phyloP scores from a whole-genome alignment of 2,113 vertebrate species.

The Toxostoma redivivum region DNA sequence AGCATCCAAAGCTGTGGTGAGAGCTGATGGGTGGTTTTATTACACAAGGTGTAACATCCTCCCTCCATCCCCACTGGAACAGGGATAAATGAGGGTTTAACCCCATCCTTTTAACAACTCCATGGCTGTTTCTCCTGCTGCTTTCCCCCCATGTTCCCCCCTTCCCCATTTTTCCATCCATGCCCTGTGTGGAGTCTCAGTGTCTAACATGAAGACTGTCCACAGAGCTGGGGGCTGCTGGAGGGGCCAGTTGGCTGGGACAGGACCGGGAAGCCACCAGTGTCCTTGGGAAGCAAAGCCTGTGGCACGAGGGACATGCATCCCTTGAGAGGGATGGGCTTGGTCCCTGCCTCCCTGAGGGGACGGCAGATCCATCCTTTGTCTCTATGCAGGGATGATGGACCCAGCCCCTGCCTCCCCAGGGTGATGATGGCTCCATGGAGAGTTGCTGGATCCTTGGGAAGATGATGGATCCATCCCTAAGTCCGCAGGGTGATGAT shows the following conservation, averaged over 20 bases:
- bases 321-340: neutral
- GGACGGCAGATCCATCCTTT: neutral
- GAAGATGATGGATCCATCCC: neutral
- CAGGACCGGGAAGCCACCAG: fast-evolving
- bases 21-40: neutral
- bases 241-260: neutral
- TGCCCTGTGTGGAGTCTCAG: neutral
- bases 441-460: neutral
- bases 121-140: neutral
- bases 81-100: neutral
- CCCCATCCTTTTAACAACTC: neutral
- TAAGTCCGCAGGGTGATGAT: neutral
- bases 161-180: fast-evolving
- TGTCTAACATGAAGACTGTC: fast-evolving
- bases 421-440: neutral
- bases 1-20: neutral
- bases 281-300: neutral
- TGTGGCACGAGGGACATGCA: fast-evolving
- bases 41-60: neutral
- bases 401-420: neutral
- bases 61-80: neutral
- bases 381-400: neutral
- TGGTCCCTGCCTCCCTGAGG: fast-evolving
- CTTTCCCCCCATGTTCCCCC: neutral
- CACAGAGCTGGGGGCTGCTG: neutral